Percentiles rank a stretch among this genome's conserved stretches.
These are phyloP conservation scores for Columba janthina DNA, from an alignment of 2,113 vertebrate genomes.

Conservation along the genomic window DNA sequence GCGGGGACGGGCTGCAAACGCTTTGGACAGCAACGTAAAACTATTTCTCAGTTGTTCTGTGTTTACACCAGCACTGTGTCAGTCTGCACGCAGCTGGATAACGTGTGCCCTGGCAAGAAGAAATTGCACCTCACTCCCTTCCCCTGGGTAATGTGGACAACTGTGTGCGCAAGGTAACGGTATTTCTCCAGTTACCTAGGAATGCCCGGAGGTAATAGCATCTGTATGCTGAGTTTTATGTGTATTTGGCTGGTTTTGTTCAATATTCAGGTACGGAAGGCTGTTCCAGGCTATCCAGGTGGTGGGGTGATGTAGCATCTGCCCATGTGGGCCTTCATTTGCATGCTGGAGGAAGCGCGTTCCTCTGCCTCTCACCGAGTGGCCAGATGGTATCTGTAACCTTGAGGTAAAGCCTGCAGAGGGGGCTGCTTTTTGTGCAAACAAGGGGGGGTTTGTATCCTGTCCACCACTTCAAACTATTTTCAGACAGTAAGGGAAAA, in stretches of 20 bases:
- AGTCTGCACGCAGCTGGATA: not conserved
- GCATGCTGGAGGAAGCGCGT: not conserved
- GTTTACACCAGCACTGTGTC: not conserved
- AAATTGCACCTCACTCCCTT: no score
- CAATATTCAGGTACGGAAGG: rapidly evolving
- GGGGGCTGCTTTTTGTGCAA: not conserved
- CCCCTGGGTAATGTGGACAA: rapidly evolving
- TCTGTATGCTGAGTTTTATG: rapidly evolving
- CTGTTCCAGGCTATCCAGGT: not conserved
- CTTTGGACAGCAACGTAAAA: not conserved
- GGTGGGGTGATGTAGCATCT: not conserved
- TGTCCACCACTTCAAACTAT: rapidly evolving
- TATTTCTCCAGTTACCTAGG: rapidly evolving
- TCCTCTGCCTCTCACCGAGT: not conserved
- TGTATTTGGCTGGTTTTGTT: not conserved
- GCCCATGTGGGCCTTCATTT: not conserved
- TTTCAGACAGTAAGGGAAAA: not conserved
- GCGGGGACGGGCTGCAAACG: not conserved
- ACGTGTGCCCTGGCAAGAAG: rapidly evolving
- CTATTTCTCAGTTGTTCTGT: rapidly evolving
- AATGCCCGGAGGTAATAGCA: not conserved
- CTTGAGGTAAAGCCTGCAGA: not conserved
- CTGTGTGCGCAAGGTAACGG: rapidly evolving
- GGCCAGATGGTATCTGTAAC: not conserved
- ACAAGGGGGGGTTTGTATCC: not conserved